Evolutionary conservation across 2,797 vertebrate genomes (phyloP).

Genomic region (Kryptolebias ocellatus): DNA sequence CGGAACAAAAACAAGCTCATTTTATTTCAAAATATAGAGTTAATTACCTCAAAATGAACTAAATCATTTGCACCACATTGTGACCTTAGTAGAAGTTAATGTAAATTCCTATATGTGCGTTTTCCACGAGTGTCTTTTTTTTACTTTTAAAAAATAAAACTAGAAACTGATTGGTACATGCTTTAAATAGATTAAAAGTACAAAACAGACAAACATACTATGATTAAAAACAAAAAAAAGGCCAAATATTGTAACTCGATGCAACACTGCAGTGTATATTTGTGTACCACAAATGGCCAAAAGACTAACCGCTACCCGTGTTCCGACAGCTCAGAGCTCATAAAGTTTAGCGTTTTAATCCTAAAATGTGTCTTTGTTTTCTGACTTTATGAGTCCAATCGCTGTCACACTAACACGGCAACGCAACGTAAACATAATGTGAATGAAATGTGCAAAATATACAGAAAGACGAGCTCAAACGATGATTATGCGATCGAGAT

Average conservation of each 20-base stretch:
- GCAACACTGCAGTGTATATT: constrained; percentile 54
- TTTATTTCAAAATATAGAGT: constrained; percentile 30
- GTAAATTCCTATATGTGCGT: constrained; percentile 50
- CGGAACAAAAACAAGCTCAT: too few relatives aligned
- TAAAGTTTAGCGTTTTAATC: neutral
- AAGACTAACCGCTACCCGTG: constrained; percentile 39
- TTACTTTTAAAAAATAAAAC: constrained; percentile 23
- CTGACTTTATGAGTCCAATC: constrained; percentile 19
- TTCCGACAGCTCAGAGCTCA: constrained; percentile 36
- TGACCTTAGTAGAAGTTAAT: constrained; percentile 51
- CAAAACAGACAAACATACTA: constrained; percentile 51
- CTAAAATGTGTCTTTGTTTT: neutral
- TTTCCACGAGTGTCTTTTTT: constrained; percentile 40
- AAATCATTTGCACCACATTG: constrained; percentile 18
- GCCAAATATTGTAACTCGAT: constrained; percentile 57
- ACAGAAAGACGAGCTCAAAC: constrained; percentile 55
- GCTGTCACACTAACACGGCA: constrained; percentile 48
- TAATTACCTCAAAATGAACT: constrained; percentile 22
- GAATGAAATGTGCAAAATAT: constrained; percentile 84
- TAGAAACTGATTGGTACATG: constrained; percentile 72
- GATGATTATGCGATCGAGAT: constrained; percentile 30
- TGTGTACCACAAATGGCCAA: constrained; percentile 70
- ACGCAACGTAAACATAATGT: constrained; percentile 72
- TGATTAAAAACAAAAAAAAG: constrained; percentile 40
- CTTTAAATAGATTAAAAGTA: constrained; percentile 78